phyloP scores from a whole-genome alignment of 2,888 invertebrate genomes.

The Tenthredo livida region DNA sequence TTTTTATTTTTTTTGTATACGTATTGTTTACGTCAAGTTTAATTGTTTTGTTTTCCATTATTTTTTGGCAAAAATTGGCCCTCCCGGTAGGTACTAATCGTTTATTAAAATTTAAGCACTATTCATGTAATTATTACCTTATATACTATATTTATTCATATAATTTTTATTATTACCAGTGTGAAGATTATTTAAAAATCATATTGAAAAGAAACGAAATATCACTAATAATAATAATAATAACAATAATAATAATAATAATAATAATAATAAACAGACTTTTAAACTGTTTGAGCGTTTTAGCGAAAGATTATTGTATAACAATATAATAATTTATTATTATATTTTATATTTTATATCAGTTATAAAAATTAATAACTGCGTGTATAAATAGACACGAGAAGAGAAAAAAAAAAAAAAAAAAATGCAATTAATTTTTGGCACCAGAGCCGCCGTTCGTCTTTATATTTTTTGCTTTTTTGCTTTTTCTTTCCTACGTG shows the following conservation, averaged over 20 bases:
- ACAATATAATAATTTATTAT: too few relatives aligned
- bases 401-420: neutral
- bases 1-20: neutral
- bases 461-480: neutral
- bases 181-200: neutral
- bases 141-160: neutral
- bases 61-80: slow-evolving; percentile 11
- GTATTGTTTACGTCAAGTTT: neutral
- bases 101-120: neutral
- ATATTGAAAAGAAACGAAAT: neutral
- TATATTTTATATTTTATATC: neutral
- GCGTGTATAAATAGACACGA: neutral
- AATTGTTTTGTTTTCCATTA: neutral
- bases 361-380: neutral
- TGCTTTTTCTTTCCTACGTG: neutral
- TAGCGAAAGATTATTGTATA: neutral
- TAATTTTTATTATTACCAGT: neutral
- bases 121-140: neutral
- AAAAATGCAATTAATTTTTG: neutral
- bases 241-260: slow-evolving; percentile 3
- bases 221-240: neutral
- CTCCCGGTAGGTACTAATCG: neutral
- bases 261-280: neutral
- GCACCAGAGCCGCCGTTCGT: neutral
- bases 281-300: slow-evolving; percentile 3